Conservation (phyloP, 2,113 vertebrate genomes). For the Hassar affinis region DNA sequence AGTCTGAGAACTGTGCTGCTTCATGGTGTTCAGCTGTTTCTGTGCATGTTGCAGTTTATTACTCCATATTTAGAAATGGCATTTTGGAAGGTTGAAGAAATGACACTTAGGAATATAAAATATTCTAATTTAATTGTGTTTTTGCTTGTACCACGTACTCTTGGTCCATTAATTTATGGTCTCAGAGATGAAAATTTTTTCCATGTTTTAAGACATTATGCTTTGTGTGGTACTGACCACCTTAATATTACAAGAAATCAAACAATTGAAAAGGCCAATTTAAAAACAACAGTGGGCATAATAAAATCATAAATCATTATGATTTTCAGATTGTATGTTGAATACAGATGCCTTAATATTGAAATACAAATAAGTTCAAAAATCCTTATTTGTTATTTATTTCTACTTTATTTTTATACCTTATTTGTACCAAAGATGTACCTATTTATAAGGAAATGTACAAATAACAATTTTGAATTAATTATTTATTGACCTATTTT, state of each 20-base stretch:
- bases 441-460: no score
- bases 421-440: no score
- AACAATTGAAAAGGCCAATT: background rate
- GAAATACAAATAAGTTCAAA: no score
- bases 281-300: background rate
- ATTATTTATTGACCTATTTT: no score
- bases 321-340: no score
- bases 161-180: constrained; percentile 52
- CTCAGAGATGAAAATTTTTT: constrained; percentile 50
- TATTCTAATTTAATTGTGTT: constrained; percentile 43
- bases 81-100: constrained; percentile 11
- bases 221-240: background rate
- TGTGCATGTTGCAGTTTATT: constrained; percentile 44
- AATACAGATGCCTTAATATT: no score
- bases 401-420: no score
- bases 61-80: constrained; percentile 44
- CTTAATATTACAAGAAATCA: background rate
- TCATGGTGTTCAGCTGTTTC: constrained; percentile 54
- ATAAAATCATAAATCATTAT: background rate
- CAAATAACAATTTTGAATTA: no score
- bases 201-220: constrained; percentile 31
- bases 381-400: no score
- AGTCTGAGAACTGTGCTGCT: constrained; percentile 42
- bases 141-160: constrained; percentile 45
- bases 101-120: constrained; percentile 27